Percentiles rank a stretch among this genome's conserved stretches.
Conservation (phyloP, 2,113 vertebrate species). For the Cryptomyrus ogoouensis region DNA sequence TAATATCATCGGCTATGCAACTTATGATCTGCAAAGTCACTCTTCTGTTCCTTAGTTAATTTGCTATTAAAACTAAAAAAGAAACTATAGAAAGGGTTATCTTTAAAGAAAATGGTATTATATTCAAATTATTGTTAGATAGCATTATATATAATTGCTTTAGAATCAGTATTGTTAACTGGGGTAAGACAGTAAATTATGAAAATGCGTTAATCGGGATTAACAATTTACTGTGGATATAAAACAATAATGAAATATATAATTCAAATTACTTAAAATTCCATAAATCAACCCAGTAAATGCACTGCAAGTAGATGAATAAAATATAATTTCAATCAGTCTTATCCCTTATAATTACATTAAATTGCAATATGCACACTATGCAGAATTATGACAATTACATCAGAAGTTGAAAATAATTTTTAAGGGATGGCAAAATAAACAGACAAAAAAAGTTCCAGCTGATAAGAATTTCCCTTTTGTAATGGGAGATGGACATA, state of each 20-base stretch:
- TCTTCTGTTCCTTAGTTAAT: not conserved
- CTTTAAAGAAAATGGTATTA: not conserved
- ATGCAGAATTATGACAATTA: not conserved
- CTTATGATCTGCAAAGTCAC: not conserved
- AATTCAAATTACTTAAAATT: constrained; percentile 47
- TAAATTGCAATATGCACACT: not conserved
- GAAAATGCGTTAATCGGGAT: constrained; percentile 18
- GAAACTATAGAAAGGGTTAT: not conserved
- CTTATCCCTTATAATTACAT: not conserved
- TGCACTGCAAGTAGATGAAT: not conserved
- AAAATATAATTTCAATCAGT: not conserved
- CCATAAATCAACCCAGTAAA: constrained; percentile 1
- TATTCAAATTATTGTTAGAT: not conserved
- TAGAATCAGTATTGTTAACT: constrained; percentile 2
- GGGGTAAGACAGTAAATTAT: constrained; percentile 21
- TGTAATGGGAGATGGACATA: not conserved
- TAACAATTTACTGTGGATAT: constrained; percentile 12
- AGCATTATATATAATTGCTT: not conserved
- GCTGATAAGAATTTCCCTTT: not conserved
- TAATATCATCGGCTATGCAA: not conserved
- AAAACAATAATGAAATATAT: constrained; percentile 42
- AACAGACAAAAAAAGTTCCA: not conserved
- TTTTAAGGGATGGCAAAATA: not conserved
- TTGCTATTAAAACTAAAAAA: not conserved
- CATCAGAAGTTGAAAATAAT: not conserved